Base-by-base conservation (phyloP, 2,113 vertebrate species). In the Smithornis capensis region DNA sequence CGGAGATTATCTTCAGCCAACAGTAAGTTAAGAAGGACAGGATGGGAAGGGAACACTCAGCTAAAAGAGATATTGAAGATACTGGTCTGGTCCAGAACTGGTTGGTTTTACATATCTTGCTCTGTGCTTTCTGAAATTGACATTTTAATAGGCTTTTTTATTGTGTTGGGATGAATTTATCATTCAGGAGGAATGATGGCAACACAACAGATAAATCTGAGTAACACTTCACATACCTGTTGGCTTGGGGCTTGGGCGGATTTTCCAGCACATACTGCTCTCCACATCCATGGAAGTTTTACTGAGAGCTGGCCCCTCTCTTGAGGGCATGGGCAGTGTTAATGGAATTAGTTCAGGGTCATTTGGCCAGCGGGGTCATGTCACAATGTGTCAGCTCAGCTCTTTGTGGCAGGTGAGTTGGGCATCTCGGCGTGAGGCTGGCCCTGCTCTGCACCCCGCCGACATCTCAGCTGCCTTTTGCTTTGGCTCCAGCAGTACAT, bases 1-100 rank as follows among this genome's bases (percentile, higher is more conserved):
- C 91, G 90, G 92, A 87, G 76, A 91, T 96, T 87, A 92, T 95
- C 88, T 93, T 33, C 93, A 86, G 56, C 74, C 92, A 83, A 52
- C 95, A 94, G 94, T 71, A 94, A 95, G 94, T 89, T 93, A 59
- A 3, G 74, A 53, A 71, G 89, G 47, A 67, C 50, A 40, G 89
- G 88, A 14, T 83, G 87, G 83, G 78, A 80, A 63, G 68, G 74
- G 75, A 93, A 52, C 4, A 1, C 77, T 53, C 65, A 89, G n/a
- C 84, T 67, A 62, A 2, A n/a, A 33, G 65, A 76, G 90, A 87
- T 89, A 78, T 57, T 8, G 10, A 76, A 57, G 82, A 40, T 85
- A 29, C 31, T 69, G 28, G 40, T 47, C 83, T 37, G 22, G 10
- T 87, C 77, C 55, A 44, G 7, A 53, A 31, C 62, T 85, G 75